Evolutionary conservation across 2,888 invertebrate species (phyloP), one percentile per base, ranked within the genome.

Genomic region (Scelioninae gen. 1): DNA sequence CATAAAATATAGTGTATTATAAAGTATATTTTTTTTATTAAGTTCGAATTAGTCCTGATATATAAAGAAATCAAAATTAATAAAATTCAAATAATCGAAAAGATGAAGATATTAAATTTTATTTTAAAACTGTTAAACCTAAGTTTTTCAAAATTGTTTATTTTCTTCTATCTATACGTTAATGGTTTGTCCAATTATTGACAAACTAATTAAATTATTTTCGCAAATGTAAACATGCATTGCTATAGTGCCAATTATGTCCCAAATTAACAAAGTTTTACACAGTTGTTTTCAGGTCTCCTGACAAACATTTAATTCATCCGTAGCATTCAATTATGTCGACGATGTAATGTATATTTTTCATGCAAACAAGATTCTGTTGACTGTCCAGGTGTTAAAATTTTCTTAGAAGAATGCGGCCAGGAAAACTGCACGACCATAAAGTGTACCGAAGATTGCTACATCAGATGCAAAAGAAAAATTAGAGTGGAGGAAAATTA

Each of bases 361-460:
- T 53, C 11, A 29, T 53, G 32, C 11, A 53, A 47, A 66, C n/a
- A 11, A 66, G 11, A 53, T 40, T 47, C n/a, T 9, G 13, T 43
- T 45, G 8, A n/a, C 32, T 56, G n/a, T 43, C 5, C n/a, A 79
- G 83, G 65, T 10, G 47, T 31, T 9, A 58, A 58, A 69, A 66
- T 62, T 7, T 89, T 88, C 45, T 74, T 88, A 43, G 86, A 87
- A 15, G 86, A 88, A 31, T 89, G 89, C 63, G 85, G 84, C 8
- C 76, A 85, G 10, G 72, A 75, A 4, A 85, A 86, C 16, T 89
- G 89, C 68, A 84, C 85, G 11, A 84, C 87, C 3, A 77, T 84
- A 4, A 76, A 69, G 29, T 90, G 90, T 60, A 63, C 87, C 0
- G 84, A 87, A 29, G 88, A 90, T 0, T 91, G 92, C 75, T 87